Base-by-base conservation (phyloP, 2,113 vertebrate species). In the Nyctereutes procyonoides region DNA sequence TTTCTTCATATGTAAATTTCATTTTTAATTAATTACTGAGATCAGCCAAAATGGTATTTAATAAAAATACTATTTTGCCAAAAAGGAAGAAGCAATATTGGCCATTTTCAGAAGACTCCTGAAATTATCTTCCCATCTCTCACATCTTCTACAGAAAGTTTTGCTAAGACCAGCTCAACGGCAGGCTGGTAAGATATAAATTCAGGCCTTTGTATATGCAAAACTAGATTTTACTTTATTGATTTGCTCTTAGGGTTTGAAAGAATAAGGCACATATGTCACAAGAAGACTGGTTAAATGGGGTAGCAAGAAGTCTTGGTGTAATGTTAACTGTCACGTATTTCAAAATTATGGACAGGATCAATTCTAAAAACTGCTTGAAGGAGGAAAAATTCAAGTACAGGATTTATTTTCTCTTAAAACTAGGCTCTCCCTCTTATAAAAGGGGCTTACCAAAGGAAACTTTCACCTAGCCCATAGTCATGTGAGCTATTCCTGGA, bases 171-270 rank as follows among this genome's bases (percentile, higher is more conserved):
- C 5, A 83, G 24, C 58, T 92, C 53, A 35, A 77, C 6, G 5
- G 14, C 24, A 93, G 38, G 13, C 9, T 51, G 22, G 28, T 38
- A 88, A 84, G 17, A 88, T 58, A 88, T 38, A 93, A 93, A 96
- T 56, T 43, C 38, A 56, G 80, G 32, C 16, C 62, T 62, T 16
- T 90, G 71, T 56, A 48, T 48, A 94, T 90, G 55, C 56, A 90
- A 79, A 88, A 84, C 82, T 51, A 62, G 67, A 94, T 89, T 94
- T 85, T 79, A 38, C 86, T 84, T 86, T 85, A 97, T 58, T 84
- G 88, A 97, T 93, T n/a, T 95, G 63, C 76, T 90, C 56, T 62
- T 93, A 73, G 48, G 51, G 63, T 87, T 19, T 90, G 81, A 96
- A 83, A 96, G 48, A 90, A 85, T 83, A n/a, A 94, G 67, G 30